Conservation (phyloP, 2,113 vertebrate genomes). For the Chaetura pelagica region DNA sequence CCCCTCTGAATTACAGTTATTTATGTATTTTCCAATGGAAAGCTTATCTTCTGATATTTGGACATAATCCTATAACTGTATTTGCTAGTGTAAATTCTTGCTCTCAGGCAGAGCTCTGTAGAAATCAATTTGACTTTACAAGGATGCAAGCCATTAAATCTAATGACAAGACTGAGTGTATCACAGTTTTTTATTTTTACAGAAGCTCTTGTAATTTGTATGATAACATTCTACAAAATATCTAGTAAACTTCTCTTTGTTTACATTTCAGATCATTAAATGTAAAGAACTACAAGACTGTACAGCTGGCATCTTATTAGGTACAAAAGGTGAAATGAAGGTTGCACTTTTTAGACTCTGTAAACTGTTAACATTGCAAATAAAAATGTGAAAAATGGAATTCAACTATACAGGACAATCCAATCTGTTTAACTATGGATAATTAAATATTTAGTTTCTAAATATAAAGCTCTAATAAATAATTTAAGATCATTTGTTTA, state of each 20-base stretch:
- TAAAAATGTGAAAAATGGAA: not conserved
- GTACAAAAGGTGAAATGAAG: not conserved
- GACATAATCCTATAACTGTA: not conserved
- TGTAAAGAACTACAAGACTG: conserved; percentile 71
- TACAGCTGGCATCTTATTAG: conserved; percentile 47
- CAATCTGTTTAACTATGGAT: not conserved
- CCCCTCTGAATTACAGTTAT: not conserved
- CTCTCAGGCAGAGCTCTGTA: not conserved
- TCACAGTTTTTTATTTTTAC: not conserved
- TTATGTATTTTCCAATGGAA: not conserved
- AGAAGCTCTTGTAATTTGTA: not conserved
- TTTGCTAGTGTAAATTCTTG: not conserved
- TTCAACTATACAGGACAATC: not conserved
- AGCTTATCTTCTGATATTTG: not conserved
- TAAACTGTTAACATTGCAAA: not conserved
- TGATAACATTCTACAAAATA: not conserved
- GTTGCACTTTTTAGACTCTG: not conserved
- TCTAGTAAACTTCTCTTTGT: not conserved
- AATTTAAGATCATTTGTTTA: not conserved
- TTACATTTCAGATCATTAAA: conserved; percentile 74
- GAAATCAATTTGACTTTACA: not conserved
- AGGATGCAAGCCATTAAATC: not conserved
- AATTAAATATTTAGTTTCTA: not conserved
- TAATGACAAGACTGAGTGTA: not conserved
- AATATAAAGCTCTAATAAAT: conserved; percentile 4